A percentile compares a stretch with the other conserved stretches of the same genome.
Conservation (phyloP, 2,113 vertebrate species). For the Antechinus stuartii region DNA sequence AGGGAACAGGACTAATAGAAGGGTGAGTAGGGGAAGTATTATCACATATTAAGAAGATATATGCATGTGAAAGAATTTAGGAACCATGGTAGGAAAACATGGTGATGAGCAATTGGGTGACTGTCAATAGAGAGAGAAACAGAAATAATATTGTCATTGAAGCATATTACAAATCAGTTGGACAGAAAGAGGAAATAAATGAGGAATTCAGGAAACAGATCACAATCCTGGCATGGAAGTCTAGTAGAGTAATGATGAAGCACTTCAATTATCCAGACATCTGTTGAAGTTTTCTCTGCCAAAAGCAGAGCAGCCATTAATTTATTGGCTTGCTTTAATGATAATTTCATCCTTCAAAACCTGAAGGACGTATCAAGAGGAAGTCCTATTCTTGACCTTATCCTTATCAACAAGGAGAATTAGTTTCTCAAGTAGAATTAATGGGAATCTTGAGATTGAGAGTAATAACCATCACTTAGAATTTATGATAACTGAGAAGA, state of each 20-base stretch:
- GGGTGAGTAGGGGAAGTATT: not conserved
- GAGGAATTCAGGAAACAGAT: slow-evolving; percentile 7
- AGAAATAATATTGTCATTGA: not conserved
- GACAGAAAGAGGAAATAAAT: not conserved
- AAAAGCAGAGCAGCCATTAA: not conserved
- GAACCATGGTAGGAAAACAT: not conserved
- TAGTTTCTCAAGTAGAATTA: not conserved
- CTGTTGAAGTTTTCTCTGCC: not conserved
- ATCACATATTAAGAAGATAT: not conserved
- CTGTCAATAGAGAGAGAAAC: not conserved
- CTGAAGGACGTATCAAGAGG: not conserved
- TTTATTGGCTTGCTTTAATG: not conserved
- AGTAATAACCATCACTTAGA: not conserved
- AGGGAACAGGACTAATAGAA: not conserved
- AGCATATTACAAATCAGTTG: slow-evolving; percentile 1
- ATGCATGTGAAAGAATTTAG: not conserved
- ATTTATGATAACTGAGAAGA: not conserved
- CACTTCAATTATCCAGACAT: not conserved
- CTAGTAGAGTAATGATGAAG: not conserved
- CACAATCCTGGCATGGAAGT: not conserved
- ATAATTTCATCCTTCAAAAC: not conserved
- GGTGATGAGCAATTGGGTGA: not conserved
- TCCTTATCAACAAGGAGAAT: not conserved
- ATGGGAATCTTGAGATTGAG: not conserved
- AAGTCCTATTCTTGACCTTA: not conserved